Base-by-base conservation (phyloP, 2,888 invertebrate species). In the Atherix ibis region DNA sequence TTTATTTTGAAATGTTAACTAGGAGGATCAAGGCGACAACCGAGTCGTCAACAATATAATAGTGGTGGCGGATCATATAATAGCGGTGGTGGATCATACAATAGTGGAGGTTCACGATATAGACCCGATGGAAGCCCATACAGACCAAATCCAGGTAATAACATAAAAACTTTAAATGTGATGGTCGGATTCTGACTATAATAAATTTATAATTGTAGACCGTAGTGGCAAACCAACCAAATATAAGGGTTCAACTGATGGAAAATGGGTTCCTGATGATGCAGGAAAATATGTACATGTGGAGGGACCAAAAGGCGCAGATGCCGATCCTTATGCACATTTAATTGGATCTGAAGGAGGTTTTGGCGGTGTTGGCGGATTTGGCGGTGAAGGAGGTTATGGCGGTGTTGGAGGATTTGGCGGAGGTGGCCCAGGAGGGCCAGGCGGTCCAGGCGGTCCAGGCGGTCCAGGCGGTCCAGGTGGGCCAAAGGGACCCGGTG, bases 381-480 rank as follows among this genome's bases (percentile, higher is more conserved):
- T 56, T 28, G 45, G 48, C 17, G 54, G 57, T 14, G 56, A 53
- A 16, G 40, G 46, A 17, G 50, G 51, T 27, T 49, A 49, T 9
- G 48, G 48, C 15, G 37, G 39, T 68, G 32, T 35, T 16, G 13
- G 26, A 9, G 29, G 30, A 8, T 28, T 32, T 8, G 26, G 27
- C 12, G 32, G 43, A 8, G 43, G 46, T 17, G 45, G 43, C 27
- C 55, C 58, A 32, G 53, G 52, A 9, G 47, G 47, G 28, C 52
- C 54, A 6, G 50, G 50, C 14, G 33, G 35, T 9, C 61, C 63
- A 19, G 56, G 47, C 26, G 50, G 51, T 24, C 26, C 26, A 9
- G 47, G 44, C 4, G 49, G 46, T 25, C 43, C 53, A 64, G 57
- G 46, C 64, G 53, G 37, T 64, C 69, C 41, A 66, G 70, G 50